Conservation (phyloP, 2,797 vertebrate genomes). For the Sarcophilus harrisii region DNA sequence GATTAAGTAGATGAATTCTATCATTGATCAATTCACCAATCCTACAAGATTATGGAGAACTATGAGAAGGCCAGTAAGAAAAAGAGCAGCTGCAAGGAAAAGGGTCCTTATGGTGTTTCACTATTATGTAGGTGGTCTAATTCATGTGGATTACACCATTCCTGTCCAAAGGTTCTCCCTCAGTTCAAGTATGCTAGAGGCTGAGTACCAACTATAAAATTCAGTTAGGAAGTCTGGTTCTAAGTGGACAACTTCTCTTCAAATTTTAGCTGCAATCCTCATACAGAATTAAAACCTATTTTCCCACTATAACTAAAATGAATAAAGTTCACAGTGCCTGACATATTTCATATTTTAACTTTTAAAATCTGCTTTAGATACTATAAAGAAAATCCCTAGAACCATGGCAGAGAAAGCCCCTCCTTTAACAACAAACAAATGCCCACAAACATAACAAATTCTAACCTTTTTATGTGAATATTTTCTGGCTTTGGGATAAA, state of each 20-base stretch:
- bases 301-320: slow-evolving; percentile 42
- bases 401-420: slow-evolving; percentile 44
- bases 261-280: slow-evolving; percentile 18
- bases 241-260: background rate
- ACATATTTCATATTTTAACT: slow-evolving; percentile 62
- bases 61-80: background rate
- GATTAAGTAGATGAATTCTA: background rate
- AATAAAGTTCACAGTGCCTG: slow-evolving; percentile 54
- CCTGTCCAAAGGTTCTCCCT: background rate
- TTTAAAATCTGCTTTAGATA: slow-evolving; percentile 44
- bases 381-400: slow-evolving; percentile 49
- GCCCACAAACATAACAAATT: slow-evolving; percentile 31
- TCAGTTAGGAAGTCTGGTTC: background rate
- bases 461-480: slow-evolving; percentile 7
- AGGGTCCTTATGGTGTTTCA: too few species aligned
- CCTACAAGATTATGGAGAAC: background rate
- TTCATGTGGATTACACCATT: background rate
- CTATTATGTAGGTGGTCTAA: background rate
- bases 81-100: background rate
- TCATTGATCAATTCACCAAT: background rate
- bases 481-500: slow-evolving; percentile 18
- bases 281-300: slow-evolving; percentile 37
- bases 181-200: background rate
- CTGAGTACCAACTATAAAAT: slow-evolving; percentile 17
- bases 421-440: slow-evolving; percentile 50